phyloP scores from a whole-genome alignment of 2,797 vertebrate genomes.

The Neopelma chrysocephalum region DNA sequence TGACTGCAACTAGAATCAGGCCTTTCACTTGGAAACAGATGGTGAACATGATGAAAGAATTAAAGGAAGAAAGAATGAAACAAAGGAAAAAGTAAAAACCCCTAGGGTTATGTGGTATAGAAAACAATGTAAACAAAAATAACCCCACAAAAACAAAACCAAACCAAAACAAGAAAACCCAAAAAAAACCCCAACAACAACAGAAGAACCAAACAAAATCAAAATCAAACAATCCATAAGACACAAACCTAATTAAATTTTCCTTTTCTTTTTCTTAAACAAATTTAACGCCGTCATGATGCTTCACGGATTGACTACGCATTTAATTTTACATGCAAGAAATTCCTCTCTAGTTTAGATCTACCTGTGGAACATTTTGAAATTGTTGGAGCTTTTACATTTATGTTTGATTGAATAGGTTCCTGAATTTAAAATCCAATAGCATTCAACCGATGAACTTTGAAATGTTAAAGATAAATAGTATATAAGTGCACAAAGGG shows the following conservation, averaged over 20 bases:
- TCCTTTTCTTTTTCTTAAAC: neutral
- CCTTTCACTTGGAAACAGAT: neutral
- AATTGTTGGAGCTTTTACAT: neutral
- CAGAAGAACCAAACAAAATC: fast-evolving
- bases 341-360: neutral
- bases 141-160: fast-evolving
- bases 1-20: neutral
- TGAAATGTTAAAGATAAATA: neutral
- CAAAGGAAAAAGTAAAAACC: neutral
- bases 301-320: neutral
- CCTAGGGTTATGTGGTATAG: neutral
- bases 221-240: neutral
- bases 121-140: neutral
- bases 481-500: neutral
- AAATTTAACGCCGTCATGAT: neutral
- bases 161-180: neutral
- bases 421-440: neutral
- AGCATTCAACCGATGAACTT: neutral
- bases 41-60: neutral
- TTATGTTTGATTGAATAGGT: neutral
- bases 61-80: neutral
- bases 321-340: neutral
- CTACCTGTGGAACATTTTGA: neutral
- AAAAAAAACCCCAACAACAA: neutral
- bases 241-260: neutral